phyloP scores from a whole-genome alignment of 2,113 vertebrate genomes.

The Prolemur simus region DNA sequence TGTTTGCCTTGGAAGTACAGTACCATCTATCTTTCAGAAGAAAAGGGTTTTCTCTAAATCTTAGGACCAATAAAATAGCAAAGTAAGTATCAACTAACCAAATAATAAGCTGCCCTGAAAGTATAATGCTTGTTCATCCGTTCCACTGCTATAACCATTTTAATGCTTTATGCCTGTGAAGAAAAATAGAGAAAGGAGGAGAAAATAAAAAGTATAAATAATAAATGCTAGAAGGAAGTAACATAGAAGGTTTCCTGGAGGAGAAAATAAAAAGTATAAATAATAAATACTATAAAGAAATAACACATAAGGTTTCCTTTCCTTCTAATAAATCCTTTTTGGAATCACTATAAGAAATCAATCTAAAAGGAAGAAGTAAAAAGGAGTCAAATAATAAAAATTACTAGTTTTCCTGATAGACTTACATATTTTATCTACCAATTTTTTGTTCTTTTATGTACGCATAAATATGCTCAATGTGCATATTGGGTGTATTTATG shows the following conservation, averaged over 20 bases:
- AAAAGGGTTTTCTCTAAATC: conserved; percentile 18
- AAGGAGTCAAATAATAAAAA: background rate
- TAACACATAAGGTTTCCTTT: background rate
- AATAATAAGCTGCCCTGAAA: background rate
- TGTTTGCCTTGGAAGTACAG: background rate
- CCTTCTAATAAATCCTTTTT: background rate
- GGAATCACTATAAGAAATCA: background rate
- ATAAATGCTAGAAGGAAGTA: background rate
- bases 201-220: background rate
- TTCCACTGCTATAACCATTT: background rate
- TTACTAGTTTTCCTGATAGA: background rate
- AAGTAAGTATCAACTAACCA: background rate
- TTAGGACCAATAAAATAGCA: background rate
- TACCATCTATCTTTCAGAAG: background rate
- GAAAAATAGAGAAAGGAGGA: background rate
- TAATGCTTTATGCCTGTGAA: background rate
- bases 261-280: background rate
- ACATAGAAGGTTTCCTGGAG: background rate
- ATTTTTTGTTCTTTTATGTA: background rate
- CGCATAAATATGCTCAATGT: background rate
- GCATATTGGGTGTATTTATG: background rate
- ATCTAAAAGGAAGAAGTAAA: background rate
- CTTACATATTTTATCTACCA: background rate
- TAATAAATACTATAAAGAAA: background rate
- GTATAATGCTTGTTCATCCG: background rate